phyloP scores from a whole-genome alignment of 1,140 invertebrate genomes.

The Agrilus planipennis region DNA sequence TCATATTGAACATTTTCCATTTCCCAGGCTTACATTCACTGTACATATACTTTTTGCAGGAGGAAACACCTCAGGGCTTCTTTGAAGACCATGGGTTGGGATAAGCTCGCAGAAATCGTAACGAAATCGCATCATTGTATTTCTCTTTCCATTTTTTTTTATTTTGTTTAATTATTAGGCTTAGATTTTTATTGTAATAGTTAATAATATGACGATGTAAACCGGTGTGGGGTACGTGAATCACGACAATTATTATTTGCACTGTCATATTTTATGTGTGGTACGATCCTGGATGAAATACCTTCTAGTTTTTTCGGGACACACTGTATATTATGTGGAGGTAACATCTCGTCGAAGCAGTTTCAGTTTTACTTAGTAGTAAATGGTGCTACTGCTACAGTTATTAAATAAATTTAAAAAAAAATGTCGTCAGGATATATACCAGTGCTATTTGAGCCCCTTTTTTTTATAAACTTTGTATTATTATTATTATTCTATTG shows the following conservation, averaged over 20 bases:
- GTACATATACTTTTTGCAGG: constrained; percentile 60
- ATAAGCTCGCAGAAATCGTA: constrained; percentile 38
- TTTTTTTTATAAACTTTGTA: too few relatives aligned
- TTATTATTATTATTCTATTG: too few relatives aligned
- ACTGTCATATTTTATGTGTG: neutral
- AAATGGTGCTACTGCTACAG: too few relatives aligned
- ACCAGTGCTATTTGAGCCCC: too few relatives aligned
- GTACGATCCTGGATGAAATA: too few relatives aligned
- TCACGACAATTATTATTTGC: neutral
- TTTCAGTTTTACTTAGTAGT: too few relatives aligned
- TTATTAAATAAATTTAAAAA: too few relatives aligned
- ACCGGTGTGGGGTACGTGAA: constrained; percentile 1
- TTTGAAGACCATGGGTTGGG: constrained; percentile 97
- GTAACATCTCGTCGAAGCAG: too few relatives aligned
- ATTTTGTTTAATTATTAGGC: neutral
- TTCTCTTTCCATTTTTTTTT: neutral
- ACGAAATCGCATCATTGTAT: constrained; percentile 3
- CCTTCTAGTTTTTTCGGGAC: too few relatives aligned
- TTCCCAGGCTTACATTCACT: neutral
- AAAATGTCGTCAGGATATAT: too few relatives aligned
- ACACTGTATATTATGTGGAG: too few relatives aligned
- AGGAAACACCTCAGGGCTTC: constrained; percentile 96
- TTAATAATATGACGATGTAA: neutral
- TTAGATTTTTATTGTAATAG: neutral
- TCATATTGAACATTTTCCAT: constrained; percentile 4